A percentile compares a stretch with the other conserved stretches of the same genome.
Conservation (phyloP, 2,888 invertebrate species). For the Stramonita haemastoma region DNA sequence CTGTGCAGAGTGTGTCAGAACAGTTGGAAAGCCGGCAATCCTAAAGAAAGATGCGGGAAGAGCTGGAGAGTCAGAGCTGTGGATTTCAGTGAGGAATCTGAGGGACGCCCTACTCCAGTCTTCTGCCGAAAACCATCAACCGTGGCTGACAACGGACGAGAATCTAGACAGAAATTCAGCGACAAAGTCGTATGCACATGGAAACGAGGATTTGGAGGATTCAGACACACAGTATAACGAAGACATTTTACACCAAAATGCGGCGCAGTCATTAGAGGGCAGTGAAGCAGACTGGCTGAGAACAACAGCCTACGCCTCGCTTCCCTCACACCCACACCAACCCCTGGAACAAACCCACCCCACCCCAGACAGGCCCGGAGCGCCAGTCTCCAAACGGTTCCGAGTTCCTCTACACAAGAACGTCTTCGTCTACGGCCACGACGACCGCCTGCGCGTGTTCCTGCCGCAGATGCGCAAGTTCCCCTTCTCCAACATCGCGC, state of each 20-base stretch:
- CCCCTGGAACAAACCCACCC: neutral
- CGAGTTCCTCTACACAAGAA: constrained; percentile 41
- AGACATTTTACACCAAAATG: neutral
- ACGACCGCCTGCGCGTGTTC: constrained; percentile 58
- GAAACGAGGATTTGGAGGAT: neutral
- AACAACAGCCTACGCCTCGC: too few species aligned
- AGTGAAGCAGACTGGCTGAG: neutral
- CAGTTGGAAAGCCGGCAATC: neutral
- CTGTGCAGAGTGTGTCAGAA: neutral
- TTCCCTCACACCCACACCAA: too few species aligned
- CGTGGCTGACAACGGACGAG: too few species aligned
- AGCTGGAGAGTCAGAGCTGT: neutral
- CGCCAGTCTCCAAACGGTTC: neutral
- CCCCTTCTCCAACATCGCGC: constrained; percentile 70
- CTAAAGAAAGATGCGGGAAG: neutral
- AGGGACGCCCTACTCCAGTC: neutral
- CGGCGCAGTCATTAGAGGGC: neutral
- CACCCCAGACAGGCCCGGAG: neutral
- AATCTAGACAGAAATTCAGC: neutral
- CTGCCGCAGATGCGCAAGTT: constrained; percentile 59
- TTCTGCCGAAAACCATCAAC: neutral
- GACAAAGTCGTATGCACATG: neutral
- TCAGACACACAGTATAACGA: neutral
- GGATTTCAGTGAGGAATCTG: neutral
- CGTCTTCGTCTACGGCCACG: constrained; percentile 57